Base-by-base conservation (phyloP, 2,888 invertebrate genomes). In the Netelia melanura region DNA sequence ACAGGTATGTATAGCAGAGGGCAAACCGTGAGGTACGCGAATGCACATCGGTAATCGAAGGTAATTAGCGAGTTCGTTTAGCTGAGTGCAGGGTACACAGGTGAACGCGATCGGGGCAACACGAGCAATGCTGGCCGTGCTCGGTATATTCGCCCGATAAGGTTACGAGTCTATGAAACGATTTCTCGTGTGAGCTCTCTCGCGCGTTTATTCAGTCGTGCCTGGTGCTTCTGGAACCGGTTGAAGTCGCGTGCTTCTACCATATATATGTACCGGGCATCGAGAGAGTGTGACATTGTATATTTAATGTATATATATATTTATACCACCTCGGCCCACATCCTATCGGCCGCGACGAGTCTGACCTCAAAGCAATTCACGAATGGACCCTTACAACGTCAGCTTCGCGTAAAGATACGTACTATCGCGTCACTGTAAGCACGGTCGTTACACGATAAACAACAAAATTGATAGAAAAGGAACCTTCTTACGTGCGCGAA, bases 271-370 rank as follows among this genome's bases (percentile, higher is more conserved):
- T 61, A 23, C 25, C 21, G 68, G 2, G 67, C 14, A 87, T 83
- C 80, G 84, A 61, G 71, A 79, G 43, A 71, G 75, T 75, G 72
- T 81, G 77, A 80, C 80, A 71, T 81, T 75, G 68, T 68, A 38
- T 62, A 21, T 62, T 14, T 68, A 67, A 23, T 30, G 30, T 62
- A 14, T 62, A 30, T 30, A 78, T 61, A 78, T 52, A 70, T 62
- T 70, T 23, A n/a, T 17, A 85, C 88, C 82, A 80, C 87, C 89
- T 89, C 89, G 89, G 89, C 90, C 90, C 90, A 90, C 89, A 90
- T 89, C 88, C 71, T 75, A 85, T 72, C 78, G 78, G 86, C 81
- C 83, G 77, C 75, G 82, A 87, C 85, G 86, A 81, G 85, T 74
- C 43, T 76, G 87, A 89, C 86, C 87, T 87, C 86, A 87, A 85